phyloP scores from a whole-genome alignment of 2,888 invertebrate species.

The Agriopis leucophaearia region DNA sequence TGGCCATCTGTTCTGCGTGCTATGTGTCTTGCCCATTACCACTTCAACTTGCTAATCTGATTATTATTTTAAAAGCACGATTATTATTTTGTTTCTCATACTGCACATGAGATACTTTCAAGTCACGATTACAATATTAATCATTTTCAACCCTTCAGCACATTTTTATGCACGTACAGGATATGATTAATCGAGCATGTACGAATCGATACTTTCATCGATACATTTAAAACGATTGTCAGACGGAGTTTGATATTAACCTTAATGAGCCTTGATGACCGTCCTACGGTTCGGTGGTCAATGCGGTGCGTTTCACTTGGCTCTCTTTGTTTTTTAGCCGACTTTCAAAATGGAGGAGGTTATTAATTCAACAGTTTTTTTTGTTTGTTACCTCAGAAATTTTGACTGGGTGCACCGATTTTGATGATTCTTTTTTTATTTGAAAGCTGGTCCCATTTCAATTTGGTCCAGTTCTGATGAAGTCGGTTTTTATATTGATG shows the following conservation, averaged over 20 bases:
- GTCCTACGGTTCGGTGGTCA: conserved; percentile 54
- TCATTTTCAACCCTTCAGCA: conserved; percentile 20
- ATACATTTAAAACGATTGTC: conserved; percentile 81
- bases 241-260: conserved; percentile 72
- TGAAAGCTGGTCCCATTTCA: too few species aligned
- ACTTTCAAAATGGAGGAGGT: too few species aligned
- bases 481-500: too few species aligned
- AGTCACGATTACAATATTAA: conserved; percentile 18
- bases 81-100: not conserved
- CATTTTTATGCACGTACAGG: conserved; percentile 48
- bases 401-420: too few species aligned
- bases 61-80: too few species aligned
- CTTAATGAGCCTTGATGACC: conserved; percentile 81
- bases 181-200: conserved; percentile 65
- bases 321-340: conserved; percentile 1
- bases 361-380: too few species aligned
- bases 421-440: too few species aligned
- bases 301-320: conserved; percentile 31
- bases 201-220: conserved; percentile 77
- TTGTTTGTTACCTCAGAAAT: too few species aligned
- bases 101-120: not conserved
- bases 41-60: too few species aligned
- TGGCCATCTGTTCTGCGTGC: too few species aligned
- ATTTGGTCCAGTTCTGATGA: too few species aligned
- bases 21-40: too few species aligned